Evolutionary conservation across 2,888 invertebrate species (phyloP), one percentile per base, ranked within the genome.

Genomic region (Actias luna): DNA sequence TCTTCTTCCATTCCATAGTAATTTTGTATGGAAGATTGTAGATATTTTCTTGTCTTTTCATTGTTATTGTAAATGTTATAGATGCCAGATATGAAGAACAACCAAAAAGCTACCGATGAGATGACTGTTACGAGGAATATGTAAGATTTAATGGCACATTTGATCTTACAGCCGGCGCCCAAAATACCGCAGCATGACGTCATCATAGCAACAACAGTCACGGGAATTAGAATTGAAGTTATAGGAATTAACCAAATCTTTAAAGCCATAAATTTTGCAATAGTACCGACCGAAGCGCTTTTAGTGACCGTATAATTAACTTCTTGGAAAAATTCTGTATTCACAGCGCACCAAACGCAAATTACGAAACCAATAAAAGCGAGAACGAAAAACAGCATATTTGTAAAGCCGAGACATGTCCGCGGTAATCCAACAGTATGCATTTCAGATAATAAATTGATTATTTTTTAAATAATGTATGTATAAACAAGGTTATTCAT

Each of bases 161-260:
- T 87, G 14, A 86, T 61, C 69, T 77, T 84, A 66, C 89, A 92
- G 0, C 89, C 88, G 0, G 92, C 88, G 1, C 90, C 89, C 1
- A 91, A 67, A 0, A 92, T 78, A 0, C 92, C 92, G 64, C 90
- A 92, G 61, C 89, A 89, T 0, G 92, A 88, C 0, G 90, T 89
- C 58, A 88, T 60, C 79, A 89, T 86, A 0, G 84, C 77, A 0
- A 89, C 25, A 0, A 76, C 46, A 0, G 85, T 74, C 42, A 90
- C 63, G 0, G 86, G 83, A 36, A 88, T 83, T 0, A 92, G 67
- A 10, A 92, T 70, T 1, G 85, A 70, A 0, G 87, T 86, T 61
- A 92, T 65, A 0, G 91, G 89, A 0, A 85, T 88, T 0, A 84
- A 58, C 85, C 89, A 86, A 1, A 92, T 65, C 22, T 80, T 87